Conservation (phyloP, 64 coral and sea anemone genomes). For the Catalaphyllia jardinei region DNA sequence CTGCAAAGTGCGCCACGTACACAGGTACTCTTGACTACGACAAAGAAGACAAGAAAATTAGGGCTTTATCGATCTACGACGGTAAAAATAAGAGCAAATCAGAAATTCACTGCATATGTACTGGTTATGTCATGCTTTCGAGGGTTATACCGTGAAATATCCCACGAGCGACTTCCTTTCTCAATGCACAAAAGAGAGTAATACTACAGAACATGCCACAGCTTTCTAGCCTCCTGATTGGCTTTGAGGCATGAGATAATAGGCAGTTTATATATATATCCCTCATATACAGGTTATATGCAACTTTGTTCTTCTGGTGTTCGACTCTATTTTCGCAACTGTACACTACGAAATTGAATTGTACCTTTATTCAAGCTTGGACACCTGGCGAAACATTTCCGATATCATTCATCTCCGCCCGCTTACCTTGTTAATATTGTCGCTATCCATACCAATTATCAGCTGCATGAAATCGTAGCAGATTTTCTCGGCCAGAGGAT, state of each 20-base stretch:
- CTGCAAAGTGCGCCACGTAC: conserved; percentile 71
- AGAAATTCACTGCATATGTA: too few species aligned
- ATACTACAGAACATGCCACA: too few species aligned
- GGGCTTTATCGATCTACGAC: not conserved
- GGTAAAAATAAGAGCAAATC: not conserved
- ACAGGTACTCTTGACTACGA: conserved; percentile 75
- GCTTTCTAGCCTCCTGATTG: too few species aligned
- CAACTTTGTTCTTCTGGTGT: not conserved
- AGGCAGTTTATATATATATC: too few species aligned
- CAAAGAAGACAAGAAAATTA: not conserved
- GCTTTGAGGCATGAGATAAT: too few species aligned
- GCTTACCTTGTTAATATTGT: conserved; percentile 46
- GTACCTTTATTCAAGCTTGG: not conserved
- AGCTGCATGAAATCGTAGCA: conserved; percentile 56
- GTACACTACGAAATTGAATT: too few species aligned
- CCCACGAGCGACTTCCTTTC: not conserved
- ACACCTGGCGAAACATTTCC: not conserved
- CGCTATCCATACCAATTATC: conserved; percentile 51
- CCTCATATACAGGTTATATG: not conserved
- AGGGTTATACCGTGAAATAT: not conserved
- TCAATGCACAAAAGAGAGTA: too few species aligned
- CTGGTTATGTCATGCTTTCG: too few species aligned
- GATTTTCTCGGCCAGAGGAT: conserved; percentile 13
- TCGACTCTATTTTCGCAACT: not conserved
- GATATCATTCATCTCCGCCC: not conserved